Evolutionary conservation across 2,888 invertebrate genomes (phyloP).

Genomic region (Caenorhabditis sp.): DNA sequence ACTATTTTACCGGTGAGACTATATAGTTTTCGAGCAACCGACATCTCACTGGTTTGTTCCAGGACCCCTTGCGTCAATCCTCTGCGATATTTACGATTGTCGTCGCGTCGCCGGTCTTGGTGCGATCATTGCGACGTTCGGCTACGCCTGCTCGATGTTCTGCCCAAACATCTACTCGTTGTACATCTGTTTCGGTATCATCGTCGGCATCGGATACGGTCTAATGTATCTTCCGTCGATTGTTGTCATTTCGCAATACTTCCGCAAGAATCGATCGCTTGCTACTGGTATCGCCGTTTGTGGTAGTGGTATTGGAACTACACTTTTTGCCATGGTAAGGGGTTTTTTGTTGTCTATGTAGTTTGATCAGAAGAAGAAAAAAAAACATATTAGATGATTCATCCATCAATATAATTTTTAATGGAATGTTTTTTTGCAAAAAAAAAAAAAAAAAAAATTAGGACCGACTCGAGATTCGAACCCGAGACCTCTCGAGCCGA

Average conservation of each 20-base stretch:
- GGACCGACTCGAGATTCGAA: conserved; percentile 68
- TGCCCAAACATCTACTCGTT: conserved; percentile 77
- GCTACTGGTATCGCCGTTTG: conserved; percentile 93
- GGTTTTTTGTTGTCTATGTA: conserved; percentile 15
- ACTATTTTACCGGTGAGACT: conserved; percentile 85
- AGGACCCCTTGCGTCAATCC: conserved; percentile 93
- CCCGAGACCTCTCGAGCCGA: conserved; percentile 71
- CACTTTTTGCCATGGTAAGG: conserved; percentile 81
- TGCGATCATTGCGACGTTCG: conserved; percentile 79
- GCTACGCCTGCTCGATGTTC: conserved; percentile 82
- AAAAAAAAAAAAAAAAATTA: conserved; percentile 14
- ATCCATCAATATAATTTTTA: too few relatives aligned
- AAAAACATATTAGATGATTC: neutral
- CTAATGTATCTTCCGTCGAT: conserved; percentile 96
- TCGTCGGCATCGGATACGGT: conserved; percentile 89
- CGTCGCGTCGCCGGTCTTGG: conserved; percentile 88
- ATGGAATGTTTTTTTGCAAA: too few relatives aligned
- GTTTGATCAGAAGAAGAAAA: neutral
- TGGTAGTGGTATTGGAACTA: conserved; percentile 93
- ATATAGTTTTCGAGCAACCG: neutral
- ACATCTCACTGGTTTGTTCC: too few relatives aligned
- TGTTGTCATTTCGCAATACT: conserved; percentile 94
- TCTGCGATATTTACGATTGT: conserved; percentile 94
- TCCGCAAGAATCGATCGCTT: conserved; percentile 86
- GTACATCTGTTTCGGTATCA: conserved; percentile 88